A percentile compares a stretch with the other conserved stretches of the same genome.
These are phyloP conservation scores for Proteles cristata DNA, from an alignment of 2,113 vertebrate species.

Conservation along the genomic window DNA sequence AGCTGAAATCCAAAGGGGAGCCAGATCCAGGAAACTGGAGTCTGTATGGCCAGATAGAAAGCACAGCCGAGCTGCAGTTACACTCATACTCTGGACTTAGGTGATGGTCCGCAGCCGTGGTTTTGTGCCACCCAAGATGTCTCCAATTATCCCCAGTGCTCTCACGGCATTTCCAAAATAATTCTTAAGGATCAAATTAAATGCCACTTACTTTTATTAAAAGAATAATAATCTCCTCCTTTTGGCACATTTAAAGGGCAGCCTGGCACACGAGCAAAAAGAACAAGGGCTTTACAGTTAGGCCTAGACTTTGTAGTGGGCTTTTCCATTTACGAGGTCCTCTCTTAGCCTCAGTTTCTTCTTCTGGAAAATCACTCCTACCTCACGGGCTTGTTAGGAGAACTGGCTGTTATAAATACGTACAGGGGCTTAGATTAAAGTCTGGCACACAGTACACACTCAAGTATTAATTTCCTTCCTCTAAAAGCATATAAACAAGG, in stretches of 20 bases:
- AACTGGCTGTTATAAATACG: background rate
- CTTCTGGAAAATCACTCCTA: background rate
- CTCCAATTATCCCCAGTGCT: background rate
- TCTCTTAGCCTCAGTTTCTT: background rate
- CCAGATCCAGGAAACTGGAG: conserved; percentile 40
- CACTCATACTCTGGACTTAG: background rate
- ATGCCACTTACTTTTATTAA: conserved; percentile 27
- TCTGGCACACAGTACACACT: background rate
- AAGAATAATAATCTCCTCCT: background rate
- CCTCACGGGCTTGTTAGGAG: background rate
- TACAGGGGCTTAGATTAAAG: background rate
- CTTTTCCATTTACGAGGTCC: background rate
- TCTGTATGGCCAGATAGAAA: conserved; percentile 14
- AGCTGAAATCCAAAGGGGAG: conserved; percentile 47
- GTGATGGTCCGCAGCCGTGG: background rate
- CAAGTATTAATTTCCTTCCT: background rate
- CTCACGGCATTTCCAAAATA: background rate
- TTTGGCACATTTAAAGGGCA: background rate
- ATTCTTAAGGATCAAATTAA: background rate
- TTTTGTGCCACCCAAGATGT: background rate
- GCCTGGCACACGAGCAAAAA: background rate
- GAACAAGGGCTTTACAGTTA: background rate
- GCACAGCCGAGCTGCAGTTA: background rate
- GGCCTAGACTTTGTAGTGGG: background rate
- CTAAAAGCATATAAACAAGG: background rate